Evolutionary conservation across 2,888 invertebrate genomes (phyloP).

Genomic region (Hypsopygia costalis): DNA sequence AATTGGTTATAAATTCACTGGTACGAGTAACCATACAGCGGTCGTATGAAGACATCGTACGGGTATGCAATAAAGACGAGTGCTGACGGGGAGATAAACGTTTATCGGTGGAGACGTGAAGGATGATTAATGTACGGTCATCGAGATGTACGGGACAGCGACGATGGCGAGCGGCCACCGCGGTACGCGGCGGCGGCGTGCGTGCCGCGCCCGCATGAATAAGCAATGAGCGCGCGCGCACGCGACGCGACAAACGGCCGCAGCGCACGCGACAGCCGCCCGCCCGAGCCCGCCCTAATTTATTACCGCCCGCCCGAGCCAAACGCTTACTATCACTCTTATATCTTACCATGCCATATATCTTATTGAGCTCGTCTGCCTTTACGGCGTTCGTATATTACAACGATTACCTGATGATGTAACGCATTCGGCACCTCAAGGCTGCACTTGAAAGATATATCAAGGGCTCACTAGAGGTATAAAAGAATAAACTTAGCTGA

Average conservation of each 20-base stretch:
- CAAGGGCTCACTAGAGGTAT: too few relatives aligned
- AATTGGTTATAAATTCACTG: conserved; percentile 7
- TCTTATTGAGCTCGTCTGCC: conserved; percentile 25
- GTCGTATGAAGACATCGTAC: conserved; percentile 22
- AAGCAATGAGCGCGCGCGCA: conserved; percentile 77
- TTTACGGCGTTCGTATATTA: conserved; percentile 1
- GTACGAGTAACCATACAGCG: conserved; percentile 7
- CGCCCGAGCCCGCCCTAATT: conserved; percentile 51
- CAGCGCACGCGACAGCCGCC: conserved; percentile 44
- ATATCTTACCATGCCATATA: conserved; percentile 55
- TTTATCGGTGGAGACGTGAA: conserved; percentile 24
- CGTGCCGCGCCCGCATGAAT: conserved; percentile 70
- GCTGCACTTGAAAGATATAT: background rate
- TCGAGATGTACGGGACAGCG: conserved; percentile 13
- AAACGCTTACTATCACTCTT: conserved; percentile 49
- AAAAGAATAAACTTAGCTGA: too few relatives aligned
- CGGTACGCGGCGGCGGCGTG: conserved; percentile 28
- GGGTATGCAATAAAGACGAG: conserved; percentile 16
- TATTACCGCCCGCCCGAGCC: conserved; percentile 55
- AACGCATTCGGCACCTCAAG: background rate
- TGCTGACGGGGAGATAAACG: conserved; percentile 26
- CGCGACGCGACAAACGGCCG: conserved; percentile 67
- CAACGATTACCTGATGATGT: conserved; percentile 2
- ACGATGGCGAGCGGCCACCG: conserved; percentile 5
- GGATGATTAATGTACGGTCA: conserved; percentile 31